phyloP scores from a whole-genome alignment of 2,113 vertebrate genomes.

The Struthidea cinerea region DNA sequence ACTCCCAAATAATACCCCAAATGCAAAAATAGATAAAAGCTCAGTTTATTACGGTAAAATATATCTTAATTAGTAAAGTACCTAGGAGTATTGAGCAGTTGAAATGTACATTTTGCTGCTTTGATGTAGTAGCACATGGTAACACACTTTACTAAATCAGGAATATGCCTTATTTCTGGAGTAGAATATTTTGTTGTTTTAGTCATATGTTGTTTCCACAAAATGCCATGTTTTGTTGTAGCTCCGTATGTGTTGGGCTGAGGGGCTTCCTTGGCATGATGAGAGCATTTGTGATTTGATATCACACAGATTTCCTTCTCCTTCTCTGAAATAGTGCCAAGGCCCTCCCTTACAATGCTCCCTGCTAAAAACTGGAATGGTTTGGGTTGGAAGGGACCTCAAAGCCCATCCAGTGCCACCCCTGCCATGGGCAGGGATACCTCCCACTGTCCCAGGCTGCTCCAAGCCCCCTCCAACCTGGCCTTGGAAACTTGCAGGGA shows the following conservation, averaged over 20 bases:
- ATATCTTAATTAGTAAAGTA: conserved; percentile 24
- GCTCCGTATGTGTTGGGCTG: background rate
- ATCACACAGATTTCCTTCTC: background rate
- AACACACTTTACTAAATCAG: background rate
- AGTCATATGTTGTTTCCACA: background rate
- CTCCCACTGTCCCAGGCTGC: background rate
- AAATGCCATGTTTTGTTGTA: background rate
- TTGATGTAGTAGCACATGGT: background rate
- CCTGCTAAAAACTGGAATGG: background rate
- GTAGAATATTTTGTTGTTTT: background rate
- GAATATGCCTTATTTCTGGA: background rate
- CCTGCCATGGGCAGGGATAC: background rate
- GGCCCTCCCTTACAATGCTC: background rate
- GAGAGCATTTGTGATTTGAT: background rate
- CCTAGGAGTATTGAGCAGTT: conserved; percentile 2
- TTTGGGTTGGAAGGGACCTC: background rate
- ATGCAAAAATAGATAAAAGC: background rate
- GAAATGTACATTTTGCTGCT: conserved; percentile 18
- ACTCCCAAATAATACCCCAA: background rate
- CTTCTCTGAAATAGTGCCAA: background rate
- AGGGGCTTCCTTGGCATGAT: background rate
- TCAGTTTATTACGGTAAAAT: conserved; percentile 9
- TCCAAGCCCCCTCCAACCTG: background rate
- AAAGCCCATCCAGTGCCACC: fast-evolving
- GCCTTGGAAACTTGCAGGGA: background rate